Percentiles rank a stretch among this genome's conserved stretches.
Evolutionary conservation across 2,888 invertebrate species (phyloP).

Genomic region (Dicyrtomina minuta): DNA sequence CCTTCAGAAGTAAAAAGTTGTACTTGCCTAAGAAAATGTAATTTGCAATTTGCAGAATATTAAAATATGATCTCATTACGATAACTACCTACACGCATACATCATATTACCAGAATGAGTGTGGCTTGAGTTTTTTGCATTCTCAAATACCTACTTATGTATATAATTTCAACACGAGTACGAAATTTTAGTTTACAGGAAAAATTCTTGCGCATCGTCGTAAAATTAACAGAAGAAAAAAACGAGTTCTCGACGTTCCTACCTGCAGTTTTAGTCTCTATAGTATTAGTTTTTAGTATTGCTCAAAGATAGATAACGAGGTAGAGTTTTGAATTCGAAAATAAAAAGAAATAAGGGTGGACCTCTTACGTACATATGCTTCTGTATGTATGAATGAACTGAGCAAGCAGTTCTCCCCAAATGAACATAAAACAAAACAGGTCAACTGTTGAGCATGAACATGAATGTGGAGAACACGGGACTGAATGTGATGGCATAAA

Average conservation of each 20-base stretch:
- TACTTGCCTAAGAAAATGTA: too few relatives aligned
- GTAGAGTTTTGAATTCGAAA: not conserved
- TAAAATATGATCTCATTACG: too few relatives aligned
- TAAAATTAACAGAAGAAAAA: constrained; percentile 7
- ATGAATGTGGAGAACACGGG: not conserved
- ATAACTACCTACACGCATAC: too few relatives aligned
- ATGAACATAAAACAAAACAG: constrained; percentile 24
- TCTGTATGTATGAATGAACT: not conserved
- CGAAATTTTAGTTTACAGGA: not conserved
- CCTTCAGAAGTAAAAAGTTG: too few relatives aligned
- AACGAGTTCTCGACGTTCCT: not conserved
- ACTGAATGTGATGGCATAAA: constrained; percentile 9
- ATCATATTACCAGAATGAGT: too few relatives aligned
- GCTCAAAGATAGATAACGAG: not conserved
- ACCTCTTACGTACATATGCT: not conserved
- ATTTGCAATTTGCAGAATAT: too few relatives aligned
- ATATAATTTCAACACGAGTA: too few relatives aligned
- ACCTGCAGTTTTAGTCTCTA: too few relatives aligned
- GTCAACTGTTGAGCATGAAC: constrained; percentile 10
- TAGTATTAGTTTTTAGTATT: too few relatives aligned
- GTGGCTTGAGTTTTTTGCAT: too few relatives aligned
- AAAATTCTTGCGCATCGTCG: constrained; percentile 12
- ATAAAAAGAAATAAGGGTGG: not conserved
- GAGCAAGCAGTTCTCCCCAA: not conserved
- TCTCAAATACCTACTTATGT: too few relatives aligned